Evolutionary conservation across 2,113 vertebrate species (phyloP), one percentile per base, ranked within the genome.

Genomic region (Myxocyprinus asiaticus): DNA sequence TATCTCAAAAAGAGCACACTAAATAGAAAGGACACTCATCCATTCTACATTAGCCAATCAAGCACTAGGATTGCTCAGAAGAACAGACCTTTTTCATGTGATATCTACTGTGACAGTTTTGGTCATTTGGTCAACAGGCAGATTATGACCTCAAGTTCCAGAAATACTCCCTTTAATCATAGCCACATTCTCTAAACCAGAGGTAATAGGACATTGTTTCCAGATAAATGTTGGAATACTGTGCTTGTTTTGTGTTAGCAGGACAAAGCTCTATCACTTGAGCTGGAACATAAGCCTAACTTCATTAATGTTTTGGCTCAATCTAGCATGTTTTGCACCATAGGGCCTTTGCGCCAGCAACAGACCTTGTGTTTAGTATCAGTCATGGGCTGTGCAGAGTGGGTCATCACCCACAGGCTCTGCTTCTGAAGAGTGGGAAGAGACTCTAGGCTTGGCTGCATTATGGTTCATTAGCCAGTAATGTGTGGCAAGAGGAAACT

Each of bases 241-340:
- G 59, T 55, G 77, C 69, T 64, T 64, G 58, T 59, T 80, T 67
- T 66, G 44, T 48, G 51, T 73, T 63, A 47, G 43, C n/a, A n/a
- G 47, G 76, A 61, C 53, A 74, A 47, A 48, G 58, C 15, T 9
- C 9, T 59, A 56, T 70, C 69, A 33, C 50, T 10, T n/a, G 65
- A 61, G 71, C 33, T 50, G 77, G 56, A 73, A 22, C 44, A 44
- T 22, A 59, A 81, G 69, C 56, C 14, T 47, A 64, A 76, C 76
- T 81, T 81, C 65, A 66, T 81, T 76, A 22, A 75, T 55, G 69
- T 84, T 65, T 67, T 84, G 83, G 83, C 83, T 56, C 11, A 0
- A n/a, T n/a, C 7, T 47, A 47, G 12, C 42, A 22, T 43, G n/a
- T n/a, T n/a, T n/a, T n/a, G n/a, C 14, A 48, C 6, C 2, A 9